These are phyloP conservation scores for Eugnorisma glareosa DNA, from an alignment of 2,888 invertebrate species.

Conservation along the genomic window DNA sequence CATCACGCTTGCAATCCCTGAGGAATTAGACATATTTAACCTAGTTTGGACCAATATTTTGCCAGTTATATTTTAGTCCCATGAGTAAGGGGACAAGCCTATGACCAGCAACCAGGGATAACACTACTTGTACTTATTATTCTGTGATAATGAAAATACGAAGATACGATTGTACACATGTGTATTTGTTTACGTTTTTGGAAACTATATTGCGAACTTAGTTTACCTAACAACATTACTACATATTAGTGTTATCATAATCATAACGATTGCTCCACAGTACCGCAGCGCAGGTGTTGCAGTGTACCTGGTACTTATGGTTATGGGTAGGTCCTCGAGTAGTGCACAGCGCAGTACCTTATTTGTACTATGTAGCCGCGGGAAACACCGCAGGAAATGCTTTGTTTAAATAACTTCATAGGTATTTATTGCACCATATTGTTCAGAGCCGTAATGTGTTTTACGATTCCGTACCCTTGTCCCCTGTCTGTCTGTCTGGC, in stretches of 20 bases:
- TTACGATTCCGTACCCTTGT: too few species aligned
- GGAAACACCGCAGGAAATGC: conserved; percentile 49
- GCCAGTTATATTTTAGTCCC: neutral
- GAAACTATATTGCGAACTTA: neutral
- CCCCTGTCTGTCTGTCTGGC: too few species aligned
- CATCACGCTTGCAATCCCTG: neutral
- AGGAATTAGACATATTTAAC: neutral
- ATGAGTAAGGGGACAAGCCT: neutral
- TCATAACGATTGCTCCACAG: conserved; percentile 44
- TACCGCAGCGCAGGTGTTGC: conserved; percentile 46
- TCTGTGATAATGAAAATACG: too few species aligned
- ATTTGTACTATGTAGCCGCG: conserved; percentile 26
- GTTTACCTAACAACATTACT: neutral
- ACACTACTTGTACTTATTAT: too few species aligned
- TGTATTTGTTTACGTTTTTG: neutral
- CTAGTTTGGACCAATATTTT: neutral
- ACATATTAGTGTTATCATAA: conserved; percentile 41
- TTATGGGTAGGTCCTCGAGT: neutral
- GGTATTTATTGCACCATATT: neutral
- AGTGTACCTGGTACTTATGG: neutral
- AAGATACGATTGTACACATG: too few species aligned
- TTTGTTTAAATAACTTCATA: conserved; percentile 22
- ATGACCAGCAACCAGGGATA: neutral
- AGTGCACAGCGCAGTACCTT: conserved; percentile 36
- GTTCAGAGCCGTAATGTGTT: neutral